phyloP scores from a whole-genome alignment of 1,140 invertebrate genomes.

The Drosophila mauritiana region DNA sequence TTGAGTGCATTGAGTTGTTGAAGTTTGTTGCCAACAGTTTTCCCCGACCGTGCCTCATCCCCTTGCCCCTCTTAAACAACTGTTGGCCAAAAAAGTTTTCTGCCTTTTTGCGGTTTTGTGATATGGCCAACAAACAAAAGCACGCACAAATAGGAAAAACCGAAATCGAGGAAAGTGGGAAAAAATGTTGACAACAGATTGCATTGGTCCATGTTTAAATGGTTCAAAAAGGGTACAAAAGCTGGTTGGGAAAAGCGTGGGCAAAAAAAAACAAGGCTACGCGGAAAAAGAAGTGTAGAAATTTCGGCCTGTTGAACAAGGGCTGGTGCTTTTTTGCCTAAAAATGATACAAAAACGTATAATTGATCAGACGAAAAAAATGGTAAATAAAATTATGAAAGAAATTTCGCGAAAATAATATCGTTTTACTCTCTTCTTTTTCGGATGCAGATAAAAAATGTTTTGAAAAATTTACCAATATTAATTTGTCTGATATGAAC shows the following conservation, averaged over 20 bases:
- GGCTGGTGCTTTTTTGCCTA: too few species aligned
- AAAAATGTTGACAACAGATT: constrained; percentile 66
- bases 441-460: too few species aligned
- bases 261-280: not conserved
- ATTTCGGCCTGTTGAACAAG: constrained; percentile 37
- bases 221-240: constrained; percentile 16
- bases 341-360: too few species aligned
- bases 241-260: not conserved
- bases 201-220: constrained; percentile 67
- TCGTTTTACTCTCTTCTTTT: too few species aligned
- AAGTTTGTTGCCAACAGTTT: constrained; percentile 60
- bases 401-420: too few species aligned
- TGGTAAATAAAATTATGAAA: too few species aligned
- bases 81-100: constrained; percentile 63
- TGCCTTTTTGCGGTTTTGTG: constrained; percentile 75
- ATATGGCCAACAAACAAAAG: constrained; percentile 63
- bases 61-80: constrained; percentile 43
- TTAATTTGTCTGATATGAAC: constrained; percentile 27
- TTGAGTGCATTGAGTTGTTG: constrained; percentile 83
- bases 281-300: not conserved
- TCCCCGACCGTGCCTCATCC: not conserved
- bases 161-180: constrained; percentile 26
- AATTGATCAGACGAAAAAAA: too few species aligned
- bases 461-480: constrained; percentile 9
- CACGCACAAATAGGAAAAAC: constrained; percentile 27